Evolutionary conservation across 2,888 invertebrate genomes (phyloP).

Genomic region (Geophilus truncorum): DNA sequence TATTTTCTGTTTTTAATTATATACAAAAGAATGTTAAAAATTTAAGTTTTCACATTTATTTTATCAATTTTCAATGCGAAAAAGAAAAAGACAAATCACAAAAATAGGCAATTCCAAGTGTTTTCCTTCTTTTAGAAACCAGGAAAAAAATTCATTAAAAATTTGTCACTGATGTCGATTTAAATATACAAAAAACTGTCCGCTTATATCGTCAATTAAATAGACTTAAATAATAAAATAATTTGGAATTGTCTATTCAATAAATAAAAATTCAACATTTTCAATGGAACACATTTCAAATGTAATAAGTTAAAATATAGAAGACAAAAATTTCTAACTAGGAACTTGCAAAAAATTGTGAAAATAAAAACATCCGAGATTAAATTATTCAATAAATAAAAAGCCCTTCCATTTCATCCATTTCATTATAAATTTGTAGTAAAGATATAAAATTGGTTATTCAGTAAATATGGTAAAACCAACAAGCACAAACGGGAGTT

Average conservation of each 20-base stretch:
- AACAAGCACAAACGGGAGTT: background rate
- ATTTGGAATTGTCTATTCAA: constrained; percentile 1
- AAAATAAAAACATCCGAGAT: constrained; percentile 1
- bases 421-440: background rate
- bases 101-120: background rate
- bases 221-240: background rate
- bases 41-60: background rate
- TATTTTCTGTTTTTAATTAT: background rate
- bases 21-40: constrained; percentile 1
- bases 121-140: background rate
- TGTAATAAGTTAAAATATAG: background rate
- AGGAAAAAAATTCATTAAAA: too few species aligned
- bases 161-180: background rate
- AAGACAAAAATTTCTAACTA: background rate
- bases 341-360: constrained; percentile 23
- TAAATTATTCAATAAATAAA: constrained; percentile 21
- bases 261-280: constrained; percentile 13
- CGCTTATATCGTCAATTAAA: background rate
- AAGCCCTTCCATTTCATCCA: background rate
- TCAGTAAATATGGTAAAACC: constrained; percentile 1
- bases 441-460: constrained; percentile 17
- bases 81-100: background rate
- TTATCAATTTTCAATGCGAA: background rate
- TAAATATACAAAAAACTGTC: background rate
- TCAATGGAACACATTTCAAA: background rate